Conservation (phyloP, 1,140 invertebrate species). For the Drosophila nasuta region DNA sequence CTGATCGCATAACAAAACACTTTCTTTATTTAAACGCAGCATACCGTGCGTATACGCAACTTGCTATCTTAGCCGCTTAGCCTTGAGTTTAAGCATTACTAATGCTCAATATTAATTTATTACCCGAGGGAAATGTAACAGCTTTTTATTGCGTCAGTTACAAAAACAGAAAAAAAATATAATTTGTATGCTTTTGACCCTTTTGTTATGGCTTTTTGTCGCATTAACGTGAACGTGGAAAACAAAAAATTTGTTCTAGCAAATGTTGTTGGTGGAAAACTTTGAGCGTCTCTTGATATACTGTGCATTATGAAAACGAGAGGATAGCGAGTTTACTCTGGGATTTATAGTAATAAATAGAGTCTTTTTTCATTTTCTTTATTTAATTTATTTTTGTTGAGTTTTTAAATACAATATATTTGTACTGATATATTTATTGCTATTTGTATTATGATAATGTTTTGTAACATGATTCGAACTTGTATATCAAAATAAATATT, state of each 20-base stretch:
- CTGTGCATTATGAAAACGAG: neutral
- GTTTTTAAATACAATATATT: too few relatives aligned
- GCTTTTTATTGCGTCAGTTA: slow-evolving; percentile 11
- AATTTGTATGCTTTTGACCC: slow-evolving; percentile 36
- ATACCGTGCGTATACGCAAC: neutral
- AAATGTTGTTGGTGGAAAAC: neutral
- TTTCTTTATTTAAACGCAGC: neutral
- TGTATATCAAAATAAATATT: too few relatives aligned
- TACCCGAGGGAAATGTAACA: slow-evolving; percentile 1
- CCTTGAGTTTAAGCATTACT: neutral
- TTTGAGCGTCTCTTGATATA: neutral
- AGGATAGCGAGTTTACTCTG: neutral
- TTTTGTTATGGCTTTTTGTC: slow-evolving; percentile 34
- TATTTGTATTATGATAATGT: too few relatives aligned
- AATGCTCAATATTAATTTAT: slow-evolving; percentile 7
- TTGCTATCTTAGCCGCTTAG: neutral
- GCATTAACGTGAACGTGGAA: slow-evolving; percentile 21
- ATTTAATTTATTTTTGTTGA: too few relatives aligned
- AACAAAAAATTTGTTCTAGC: slow-evolving; percentile 6
- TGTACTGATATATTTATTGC: too few relatives aligned
- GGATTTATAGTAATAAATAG: too few relatives aligned
- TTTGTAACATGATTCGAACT: too few relatives aligned
- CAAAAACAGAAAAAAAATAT: slow-evolving; percentile 27
- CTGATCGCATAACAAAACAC: neutral
- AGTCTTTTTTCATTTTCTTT: too few relatives aligned